A percentile compares a stretch with the other conserved stretches of the same genome.
Evolutionary conservation across 2,797 vertebrate species (phyloP).

Genomic region (Protosalanx chinensis): DNA sequence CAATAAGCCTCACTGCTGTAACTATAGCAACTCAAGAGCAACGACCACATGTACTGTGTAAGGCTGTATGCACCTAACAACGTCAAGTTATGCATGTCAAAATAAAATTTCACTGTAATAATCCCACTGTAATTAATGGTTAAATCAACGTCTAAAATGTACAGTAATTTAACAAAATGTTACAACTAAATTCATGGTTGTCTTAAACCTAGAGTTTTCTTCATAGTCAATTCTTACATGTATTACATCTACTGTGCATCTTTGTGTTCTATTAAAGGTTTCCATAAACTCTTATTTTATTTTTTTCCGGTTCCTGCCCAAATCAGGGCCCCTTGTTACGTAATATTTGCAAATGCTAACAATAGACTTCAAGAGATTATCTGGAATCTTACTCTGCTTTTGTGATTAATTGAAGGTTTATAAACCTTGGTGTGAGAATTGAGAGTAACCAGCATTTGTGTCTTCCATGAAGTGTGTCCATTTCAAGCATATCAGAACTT

Average conservation of each 20-base stretch:
- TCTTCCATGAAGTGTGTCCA: not conserved
- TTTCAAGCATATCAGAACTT: not conserved
- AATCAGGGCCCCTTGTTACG: not conserved
- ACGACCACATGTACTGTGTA: not conserved
- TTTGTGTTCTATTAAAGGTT: not conserved
- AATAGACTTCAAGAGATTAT: constrained; percentile 14
- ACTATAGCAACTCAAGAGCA: not conserved
- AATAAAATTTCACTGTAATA: not conserved
- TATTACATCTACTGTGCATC: not conserved
- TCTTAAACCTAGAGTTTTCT: not conserved
- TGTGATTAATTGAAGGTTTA: constrained; percentile 25
- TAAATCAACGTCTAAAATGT: not conserved
- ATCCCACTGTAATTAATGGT: not conserved
- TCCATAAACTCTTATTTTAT: not conserved
- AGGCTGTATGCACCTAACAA: not conserved
- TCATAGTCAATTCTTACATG: no score
- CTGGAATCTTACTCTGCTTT: constrained; percentile 12
- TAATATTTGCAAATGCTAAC: constrained; percentile 16
- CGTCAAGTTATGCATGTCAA: not conserved
- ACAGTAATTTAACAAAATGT: not conserved
- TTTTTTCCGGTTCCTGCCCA: not conserved
- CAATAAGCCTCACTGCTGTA: not conserved
- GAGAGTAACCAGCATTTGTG: not conserved
- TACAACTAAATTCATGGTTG: not conserved
- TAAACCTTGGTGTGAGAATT: constrained; percentile 9